Percentiles rank a stretch among this genome's conserved stretches.
phyloP scores from a whole-genome alignment of 2,797 vertebrate genomes.

The Hypotaenidia okinawae region DNA sequence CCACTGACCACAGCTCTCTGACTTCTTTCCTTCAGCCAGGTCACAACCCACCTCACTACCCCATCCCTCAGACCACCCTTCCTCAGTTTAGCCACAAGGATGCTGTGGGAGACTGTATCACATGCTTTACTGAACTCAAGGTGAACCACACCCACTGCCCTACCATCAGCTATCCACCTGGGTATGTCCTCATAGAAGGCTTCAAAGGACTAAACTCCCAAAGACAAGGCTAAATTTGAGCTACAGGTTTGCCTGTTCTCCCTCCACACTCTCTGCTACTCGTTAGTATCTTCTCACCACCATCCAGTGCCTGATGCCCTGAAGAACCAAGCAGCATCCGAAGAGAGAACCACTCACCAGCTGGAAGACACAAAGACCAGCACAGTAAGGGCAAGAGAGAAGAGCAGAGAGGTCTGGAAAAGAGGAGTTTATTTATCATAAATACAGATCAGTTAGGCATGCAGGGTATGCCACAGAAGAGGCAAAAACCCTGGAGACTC shows the following conservation, averaged over 20 bases:
- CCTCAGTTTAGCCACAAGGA: too few species aligned
- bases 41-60: too few species aligned
- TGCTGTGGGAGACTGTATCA: too few species aligned
- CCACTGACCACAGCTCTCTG: too few species aligned
- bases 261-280: not conserved
- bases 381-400: not conserved
- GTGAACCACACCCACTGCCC: too few species aligned
- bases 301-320: not conserved
- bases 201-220: not conserved
- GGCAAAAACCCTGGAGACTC: not conserved
- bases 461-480: not conserved
- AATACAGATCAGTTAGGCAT: not conserved
- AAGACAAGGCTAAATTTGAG: not conserved
- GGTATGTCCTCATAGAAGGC: not conserved
- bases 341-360: not conserved
- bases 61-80: too few species aligned
- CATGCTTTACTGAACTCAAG: too few species aligned
- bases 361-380: not conserved
- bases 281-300: not conserved
- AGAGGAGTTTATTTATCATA: conserved; percentile 53
- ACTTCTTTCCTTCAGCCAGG: too few species aligned
- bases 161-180: too few species aligned
- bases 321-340: not conserved
- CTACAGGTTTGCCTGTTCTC: not conserved
- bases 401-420: not conserved